Evolutionary conservation across 1,140 invertebrate genomes (phyloP), one percentile per base, ranked within the genome.

Genomic region (Asbolus verrucosus): DNA sequence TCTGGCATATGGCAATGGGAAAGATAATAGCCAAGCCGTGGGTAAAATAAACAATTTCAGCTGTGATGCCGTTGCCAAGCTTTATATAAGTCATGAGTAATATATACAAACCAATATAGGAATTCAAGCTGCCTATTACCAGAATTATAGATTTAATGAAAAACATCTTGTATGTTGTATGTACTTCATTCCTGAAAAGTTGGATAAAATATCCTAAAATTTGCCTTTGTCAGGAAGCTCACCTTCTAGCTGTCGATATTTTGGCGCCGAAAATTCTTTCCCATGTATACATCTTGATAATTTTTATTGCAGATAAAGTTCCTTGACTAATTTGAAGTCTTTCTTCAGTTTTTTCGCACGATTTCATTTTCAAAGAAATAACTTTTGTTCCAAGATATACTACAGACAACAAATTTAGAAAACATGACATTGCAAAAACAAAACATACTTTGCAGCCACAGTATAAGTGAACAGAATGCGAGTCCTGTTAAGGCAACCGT

Each of bases 11-110:
- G 13, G 89, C 88, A 74, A 91, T 82, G 0, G 91, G 90, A 72
- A 93, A 89, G 70, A 89, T 89, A 13, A 92, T 89, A 0, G 91
- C 91, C 82, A 94, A 87, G 0, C 89, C 90, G 69, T 88, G 86
- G 21, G 90, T 86, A 1, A 92, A 89, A 77, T 92, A 93, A 0
- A 92, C 89, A 78, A 88, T 91, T 60, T 93, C 87, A 0, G 94
- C 91, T 0, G 87, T 91, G 0, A 94, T 82, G 36, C 87, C 81
- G 68, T 87, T 84, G 0, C 86, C 87, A 9, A 89, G 81, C 0
- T 91, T 84, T 1, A 94, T 86, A 74, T 91, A 94, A 0, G 89
- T 85, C n/a, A 95, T 81, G 11, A 96, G 87, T 0, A 90, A 50
- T 15, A 76, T 13, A 14, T 74, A 75, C 61, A 78, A 76, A 1